Evolutionary conservation across 2,113 vertebrate species (phyloP), one percentile per base, ranked within the genome.

Genomic region (Podarcis raffonei): DNA sequence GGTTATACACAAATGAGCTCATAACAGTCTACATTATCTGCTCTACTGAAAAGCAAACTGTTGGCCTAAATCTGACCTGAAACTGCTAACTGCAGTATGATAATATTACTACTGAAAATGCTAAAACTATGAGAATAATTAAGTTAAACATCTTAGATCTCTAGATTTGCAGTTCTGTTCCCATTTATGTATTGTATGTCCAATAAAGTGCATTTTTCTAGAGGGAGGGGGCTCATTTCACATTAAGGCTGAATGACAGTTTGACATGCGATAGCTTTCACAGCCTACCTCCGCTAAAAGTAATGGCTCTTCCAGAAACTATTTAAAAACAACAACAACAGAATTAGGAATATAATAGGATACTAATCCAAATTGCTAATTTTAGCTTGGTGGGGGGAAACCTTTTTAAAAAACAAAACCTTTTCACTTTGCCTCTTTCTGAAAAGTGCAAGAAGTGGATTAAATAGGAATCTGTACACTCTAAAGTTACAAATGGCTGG

Each of bases 201-300:
- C 86, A 59, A 82, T n/a, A 88, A 84, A 42, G 84, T 68, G 39
- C 42, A 5, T 20, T 32, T 3, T 78, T 1, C 83, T 85, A 92
- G 4, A 22, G 0, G 91, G 11, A 0, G 6, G 5, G 5, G 3
- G 16, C 23, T 85, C 2, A 62, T 89, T 89, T 65, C 86, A 83
- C 15, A 90, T 22, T 27, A 83, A 72, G 7, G 87, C 74, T 89
- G 90, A 91, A 83, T 13, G 3, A 30, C 35, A 90, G 3, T 5
- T 71, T 86, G 6, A 0, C 85, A 93, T 93, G 77, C 74, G 86
- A 88, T 23, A 93, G 48, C 2, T 91, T 86, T 71, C n/a, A 85
- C 2, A 4, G 32, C 27, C 35, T 15, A 37, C 15, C 12, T 86
- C 42, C 13, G 65, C 15, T 90, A 71, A 32, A 85, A 89, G 32